Conservation (phyloP, 1,140 invertebrate genomes). For the Heliothis virescens region DNA sequence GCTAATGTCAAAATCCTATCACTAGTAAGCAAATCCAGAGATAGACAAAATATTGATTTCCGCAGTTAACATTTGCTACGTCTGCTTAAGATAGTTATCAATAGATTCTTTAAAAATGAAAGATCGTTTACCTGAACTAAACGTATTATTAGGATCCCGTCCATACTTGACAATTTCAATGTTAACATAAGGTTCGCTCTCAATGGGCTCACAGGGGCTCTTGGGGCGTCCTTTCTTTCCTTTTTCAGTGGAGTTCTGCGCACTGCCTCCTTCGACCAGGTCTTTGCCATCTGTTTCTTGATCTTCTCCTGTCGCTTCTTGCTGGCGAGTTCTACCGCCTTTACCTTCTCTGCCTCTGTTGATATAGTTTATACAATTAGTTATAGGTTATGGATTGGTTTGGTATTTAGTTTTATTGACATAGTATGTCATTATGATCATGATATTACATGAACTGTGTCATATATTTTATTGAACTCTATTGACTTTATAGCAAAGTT, state of each 20-base stretch:
- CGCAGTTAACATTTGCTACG: no score
- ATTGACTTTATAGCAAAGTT: not conserved
- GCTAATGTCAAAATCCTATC: no score
- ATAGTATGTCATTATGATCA: no score
- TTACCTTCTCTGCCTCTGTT: slow-evolving; percentile 81
- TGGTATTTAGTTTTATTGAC: not conserved
- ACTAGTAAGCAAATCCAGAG: no score
- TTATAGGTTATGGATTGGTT: not conserved
- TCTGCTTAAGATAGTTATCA: no score
- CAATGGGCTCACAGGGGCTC: slow-evolving; percentile 86
- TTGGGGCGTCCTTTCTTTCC: slow-evolving; percentile 82
- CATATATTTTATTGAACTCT: not conserved
- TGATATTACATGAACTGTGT: no score
- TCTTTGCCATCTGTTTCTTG: slow-evolving; percentile 62
- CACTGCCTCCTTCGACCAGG: slow-evolving; percentile 52
- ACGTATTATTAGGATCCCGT: slow-evolving; percentile 87
- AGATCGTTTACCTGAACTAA: slow-evolving; percentile 82
- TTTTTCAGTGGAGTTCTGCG: slow-evolving; percentile 58
- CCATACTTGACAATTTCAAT: slow-evolving; percentile 89
- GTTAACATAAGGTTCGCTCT: slow-evolving; percentile 88
- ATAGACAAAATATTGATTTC: no score
- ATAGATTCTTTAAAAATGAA: no score
- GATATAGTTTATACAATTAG: not conserved
- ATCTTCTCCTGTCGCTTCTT: slow-evolving; percentile 54
- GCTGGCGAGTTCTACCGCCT: slow-evolving; percentile 68